Evolutionary conservation across 2,888 invertebrate species (phyloP).

Genomic region (Ametastegia equiseti): DNA sequence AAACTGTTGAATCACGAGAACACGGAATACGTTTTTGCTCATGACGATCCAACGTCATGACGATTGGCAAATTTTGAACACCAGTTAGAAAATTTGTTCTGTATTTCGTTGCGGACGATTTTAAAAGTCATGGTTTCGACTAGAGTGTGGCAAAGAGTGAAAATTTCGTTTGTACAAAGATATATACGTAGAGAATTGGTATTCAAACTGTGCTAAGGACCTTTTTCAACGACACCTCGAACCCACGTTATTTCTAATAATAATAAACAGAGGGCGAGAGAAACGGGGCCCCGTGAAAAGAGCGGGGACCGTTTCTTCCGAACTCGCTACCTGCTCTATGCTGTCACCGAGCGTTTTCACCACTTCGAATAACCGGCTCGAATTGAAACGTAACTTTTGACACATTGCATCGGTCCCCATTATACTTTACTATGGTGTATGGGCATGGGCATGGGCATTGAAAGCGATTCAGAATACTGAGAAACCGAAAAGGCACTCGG

Average conservation of each 20-base stretch:
- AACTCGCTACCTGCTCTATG: conserved; percentile 16
- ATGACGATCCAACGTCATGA: too few species aligned
- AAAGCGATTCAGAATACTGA: not conserved
- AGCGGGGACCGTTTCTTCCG: conserved; percentile 5
- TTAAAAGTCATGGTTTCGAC: too few species aligned
- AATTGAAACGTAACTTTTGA: conserved; percentile 49
- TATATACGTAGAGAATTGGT: not conserved
- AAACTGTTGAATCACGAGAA: too few species aligned
- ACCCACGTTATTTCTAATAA: conserved; percentile 15
- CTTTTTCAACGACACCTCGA: not conserved
- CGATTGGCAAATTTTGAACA: too few species aligned
- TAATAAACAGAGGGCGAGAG: conserved; percentile 22
- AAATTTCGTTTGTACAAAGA: not conserved
- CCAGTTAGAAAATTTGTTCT: not conserved
- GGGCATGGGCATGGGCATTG: not conserved
- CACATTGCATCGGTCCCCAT: conserved; percentile 52
- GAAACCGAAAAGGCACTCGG: not conserved
- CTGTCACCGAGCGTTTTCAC: conserved; percentile 31
- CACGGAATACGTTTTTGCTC: too few species aligned
- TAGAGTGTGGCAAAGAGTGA: too few species aligned
- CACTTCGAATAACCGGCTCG: conserved; percentile 17
- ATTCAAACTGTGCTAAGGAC: not conserved
- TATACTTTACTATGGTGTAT: conserved; percentile 53
- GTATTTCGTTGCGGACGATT: not conserved
- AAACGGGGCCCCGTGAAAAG: not conserved